phyloP scores from a whole-genome alignment of 2,113 vertebrate species.

The Carollia perspicillata region DNA sequence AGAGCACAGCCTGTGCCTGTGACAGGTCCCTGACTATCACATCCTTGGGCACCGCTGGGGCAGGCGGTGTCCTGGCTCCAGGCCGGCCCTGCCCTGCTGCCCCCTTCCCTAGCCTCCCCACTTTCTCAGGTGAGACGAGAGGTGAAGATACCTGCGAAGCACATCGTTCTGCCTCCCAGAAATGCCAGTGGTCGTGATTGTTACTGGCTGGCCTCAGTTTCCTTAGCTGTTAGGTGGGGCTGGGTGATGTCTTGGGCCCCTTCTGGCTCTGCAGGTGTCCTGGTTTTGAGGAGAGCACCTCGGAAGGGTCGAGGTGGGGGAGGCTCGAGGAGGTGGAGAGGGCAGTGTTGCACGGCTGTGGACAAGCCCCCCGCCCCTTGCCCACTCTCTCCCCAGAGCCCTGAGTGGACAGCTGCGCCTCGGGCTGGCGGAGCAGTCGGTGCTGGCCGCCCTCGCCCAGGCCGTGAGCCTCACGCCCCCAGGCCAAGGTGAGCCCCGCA shows the following conservation, averaged over 20 bases:
- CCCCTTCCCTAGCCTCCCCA: rapidly evolving
- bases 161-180: too few species aligned
- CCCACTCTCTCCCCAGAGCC: constrained; percentile 80
- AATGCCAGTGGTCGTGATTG: rapidly evolving
- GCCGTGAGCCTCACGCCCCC: constrained; percentile 90
- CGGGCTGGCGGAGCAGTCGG: constrained; percentile 91
- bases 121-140: not conserved
- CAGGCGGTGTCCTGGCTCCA: not conserved
- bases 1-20: rapidly evolving
- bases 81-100: not conserved
- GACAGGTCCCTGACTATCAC: not conserved
- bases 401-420: constrained; percentile 92
- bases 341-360: not conserved
- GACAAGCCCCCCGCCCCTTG: rapidly evolving
- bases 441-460: constrained; percentile 87
- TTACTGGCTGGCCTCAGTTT: not conserved
- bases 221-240: not conserved
- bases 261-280: not conserved
- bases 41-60: rapidly evolving
- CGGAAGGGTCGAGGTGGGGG: rapidly evolving
- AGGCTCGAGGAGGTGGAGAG: not conserved
- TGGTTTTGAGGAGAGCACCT: not conserved
- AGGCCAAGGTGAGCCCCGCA: constrained; percentile 82
- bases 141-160: rapidly evolving
- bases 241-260: not conserved